Evolutionary conservation across 2,888 invertebrate genomes (phyloP), one percentile per base, ranked within the genome.

Genomic region (Chalcosyrphus nemorum): DNA sequence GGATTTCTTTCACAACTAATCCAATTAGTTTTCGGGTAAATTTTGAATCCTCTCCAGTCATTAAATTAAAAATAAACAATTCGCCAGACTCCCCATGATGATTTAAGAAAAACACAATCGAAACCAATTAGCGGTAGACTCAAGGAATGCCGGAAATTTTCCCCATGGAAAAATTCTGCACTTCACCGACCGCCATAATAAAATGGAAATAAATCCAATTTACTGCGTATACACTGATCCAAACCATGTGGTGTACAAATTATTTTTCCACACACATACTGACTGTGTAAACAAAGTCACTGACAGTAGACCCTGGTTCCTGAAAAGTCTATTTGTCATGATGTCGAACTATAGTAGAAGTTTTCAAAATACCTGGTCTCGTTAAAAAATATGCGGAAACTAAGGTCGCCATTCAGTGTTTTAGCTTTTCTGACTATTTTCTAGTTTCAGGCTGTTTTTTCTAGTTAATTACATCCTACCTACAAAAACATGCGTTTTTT

Each of bases 121-220:
- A 4, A 38, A 13, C 38, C 38, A 4, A 38, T 13, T 13, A 38
- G 38, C 13, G 5, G 13, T n/a, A 38, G 38, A 38, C 13, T 13
- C 13, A 4, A 5, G 13, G 5, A 38, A 38, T 5, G 13, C 24
- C 45, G 19, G 21, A 47, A 35, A 63, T 11, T 6, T 38, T 5
- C 50, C n/a, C 35, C 7, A n/a, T 13, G 11, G 17, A 52, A 66
- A n/a, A 27, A 54, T n/a, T 54, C n/a, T 24, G 35, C 15, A 47
- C 15, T 47, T 57, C 57, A 6, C 27, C 4, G n/a, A 7, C 57
- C 24, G 11, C 24, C 4, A 24, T 24, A 24, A 24, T 24, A 4
- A 32, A 59, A 57, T 27, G 21, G 21, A 41, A 47, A 70, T 47
- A 47, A 47, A 56, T 56, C 35, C 47, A 15, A 38, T 47, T 71